Evolutionary conservation across 2,797 vertebrate genomes (phyloP), one percentile per base, ranked within the genome.

Genomic region (Megalops cyprinoides): DNA sequence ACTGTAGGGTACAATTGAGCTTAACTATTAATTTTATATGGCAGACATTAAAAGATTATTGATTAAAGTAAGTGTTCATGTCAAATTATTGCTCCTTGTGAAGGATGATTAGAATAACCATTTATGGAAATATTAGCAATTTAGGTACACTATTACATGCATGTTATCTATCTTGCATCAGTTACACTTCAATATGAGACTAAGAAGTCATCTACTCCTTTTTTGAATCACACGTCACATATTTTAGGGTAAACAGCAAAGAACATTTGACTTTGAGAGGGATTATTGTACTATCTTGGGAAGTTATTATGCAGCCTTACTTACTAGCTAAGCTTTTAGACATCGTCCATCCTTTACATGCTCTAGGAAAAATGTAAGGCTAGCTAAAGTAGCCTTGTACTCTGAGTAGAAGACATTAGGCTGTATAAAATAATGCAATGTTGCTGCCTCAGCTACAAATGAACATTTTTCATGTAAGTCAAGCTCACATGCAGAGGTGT

Each of bases 71-170:
- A 25, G 58, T 28, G 34, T 51, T 31, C 65, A 53, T 48, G 65
- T 51, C 37, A 37, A 46, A 74, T 10, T n/a, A n/a, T n/a, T n/a
- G n/a, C n/a, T n/a, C n/a, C n/a, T n/a, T n/a, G n/a, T 74, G 39
- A 75, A 74, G 80, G 15, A 15, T 12, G 31, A 10, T 60, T 74
- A 67, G 48, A 78, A 77, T 67, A 49, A 71, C 49, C 25, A 25
- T 9, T 18, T 12, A 37, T 37, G 34, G 31, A 12, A 80, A 55
- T 55, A 80, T 31, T 80, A 44, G 14, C 14, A 44, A 49, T 44
- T 23, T 23, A 42, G 34, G 49, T 14, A 37, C 7, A 31, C 18
- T 28, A 23, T 55, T 28, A 34, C 18, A 58, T 42, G 15, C 18
- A 60, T 7, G 46, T 34, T 48, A 20, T 48, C 25, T 25, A 3